A percentile compares a stretch with the other conserved stretches of the same genome.
These are phyloP conservation scores for Numenius arquata DNA, from an alignment of 2,113 vertebrate species.

Conservation along the genomic window DNA sequence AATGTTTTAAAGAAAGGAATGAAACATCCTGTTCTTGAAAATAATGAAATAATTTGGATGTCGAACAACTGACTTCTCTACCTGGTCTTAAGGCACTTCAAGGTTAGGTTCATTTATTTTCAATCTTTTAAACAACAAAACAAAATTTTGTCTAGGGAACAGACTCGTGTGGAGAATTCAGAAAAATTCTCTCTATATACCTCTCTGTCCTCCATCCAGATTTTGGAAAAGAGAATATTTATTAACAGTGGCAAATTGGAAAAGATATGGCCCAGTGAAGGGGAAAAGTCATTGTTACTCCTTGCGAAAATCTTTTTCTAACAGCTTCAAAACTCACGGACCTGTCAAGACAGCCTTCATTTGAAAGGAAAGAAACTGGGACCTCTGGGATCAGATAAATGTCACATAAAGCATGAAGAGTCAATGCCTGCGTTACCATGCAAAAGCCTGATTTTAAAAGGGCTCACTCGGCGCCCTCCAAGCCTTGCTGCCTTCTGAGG, in stretches of 20 bases:
- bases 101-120: background rate
- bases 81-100: background rate
- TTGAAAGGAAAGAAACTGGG: background rate
- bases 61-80: background rate
- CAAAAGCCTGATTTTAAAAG: background rate
- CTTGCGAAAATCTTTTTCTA: background rate
- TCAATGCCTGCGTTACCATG: background rate
- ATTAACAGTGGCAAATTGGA: conserved; percentile 1
- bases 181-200: background rate
- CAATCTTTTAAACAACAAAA: background rate
- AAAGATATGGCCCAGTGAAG: background rate
- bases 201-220: background rate
- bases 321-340: background rate
- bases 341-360: background rate
- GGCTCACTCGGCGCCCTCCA: background rate
- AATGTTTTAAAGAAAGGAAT: background rate
- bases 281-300: background rate
- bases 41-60: background rate
- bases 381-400: background rate
- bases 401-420: background rate
- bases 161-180: background rate
- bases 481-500: background rate
- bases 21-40: background rate
- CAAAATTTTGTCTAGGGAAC: background rate
- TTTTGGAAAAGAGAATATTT: conserved; percentile 1